phyloP scores from a whole-genome alignment of 2,113 vertebrate species.

The Nycticorax nycticorax region DNA sequence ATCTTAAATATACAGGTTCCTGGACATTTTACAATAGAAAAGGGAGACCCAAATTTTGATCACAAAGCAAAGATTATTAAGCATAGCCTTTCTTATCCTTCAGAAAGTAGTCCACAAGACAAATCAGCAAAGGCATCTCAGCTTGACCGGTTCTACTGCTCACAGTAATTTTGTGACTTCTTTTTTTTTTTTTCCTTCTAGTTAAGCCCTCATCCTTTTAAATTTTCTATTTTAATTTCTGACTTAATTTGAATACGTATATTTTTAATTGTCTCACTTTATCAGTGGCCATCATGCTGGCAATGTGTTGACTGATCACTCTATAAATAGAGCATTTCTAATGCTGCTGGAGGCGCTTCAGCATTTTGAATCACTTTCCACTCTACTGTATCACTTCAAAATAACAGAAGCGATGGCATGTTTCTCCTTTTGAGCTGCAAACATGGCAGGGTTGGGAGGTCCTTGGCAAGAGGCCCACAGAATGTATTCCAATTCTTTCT shows the following conservation, averaged over 20 bases:
- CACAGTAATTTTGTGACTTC: not conserved
- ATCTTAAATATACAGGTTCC: not conserved
- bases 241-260: not conserved
- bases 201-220: not conserved
- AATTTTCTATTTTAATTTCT: not conserved
- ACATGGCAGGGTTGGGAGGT: not conserved
- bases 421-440: not conserved
- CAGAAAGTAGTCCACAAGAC: not conserved
- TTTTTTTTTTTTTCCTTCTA: not conserved
- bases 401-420: not conserved
- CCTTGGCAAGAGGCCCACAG: not conserved
- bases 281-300: not conserved
- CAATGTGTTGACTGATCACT: constrained; percentile 6
- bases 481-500: not conserved
- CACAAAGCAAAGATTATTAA: not conserved
- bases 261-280: not conserved
- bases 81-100: not conserved
- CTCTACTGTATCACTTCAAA: not conserved
- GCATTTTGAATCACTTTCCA: not conserved
- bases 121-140: not conserved
- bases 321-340: not conserved
- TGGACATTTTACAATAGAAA: not conserved
- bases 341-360: not conserved
- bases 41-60: not conserved
- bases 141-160: not conserved